Evolutionary conservation across 2,797 vertebrate genomes (phyloP), one percentile per base, ranked within the genome.

Genomic region (Lithobates pipiens): DNA sequence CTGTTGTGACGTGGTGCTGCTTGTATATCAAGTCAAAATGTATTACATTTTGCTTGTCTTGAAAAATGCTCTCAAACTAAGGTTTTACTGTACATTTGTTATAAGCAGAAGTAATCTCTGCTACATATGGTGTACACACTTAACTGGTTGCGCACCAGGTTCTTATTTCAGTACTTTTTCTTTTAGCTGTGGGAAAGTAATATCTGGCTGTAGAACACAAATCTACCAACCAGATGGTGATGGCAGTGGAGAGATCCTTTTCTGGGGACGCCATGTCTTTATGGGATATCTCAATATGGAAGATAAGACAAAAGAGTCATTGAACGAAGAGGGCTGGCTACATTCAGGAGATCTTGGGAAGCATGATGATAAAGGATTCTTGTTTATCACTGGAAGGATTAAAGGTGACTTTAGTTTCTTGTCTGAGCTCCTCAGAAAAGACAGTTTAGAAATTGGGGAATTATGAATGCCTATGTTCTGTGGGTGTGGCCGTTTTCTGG

Each of bases 271-370:
- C 0, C 97, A 99, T n/a, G 10, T 99, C 88, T 99, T 99, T 92
- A 99, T 99, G 98, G 98, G 98, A 36, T 99, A 99, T 88, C 91
- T 99, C 88, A 96, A 96, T 88, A 96, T 93, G 93, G 90, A 95
- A 0, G 96, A 96, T 0, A 96, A 95, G 83, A 99, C 96, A 0
- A 88, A 73, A 83, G 97, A 99, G 88, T 93, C 93, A 0, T 88
- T 99, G 0, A 96, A 98, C 2, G 77, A 92, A 0, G 96, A 97
- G 0, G 98, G 97, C 65, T 99, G 98, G 98, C 94, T 99, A 80
- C 98, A 96, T 88, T 98, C 97, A 0, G 98, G 98, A 0, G 98
- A 99, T 90, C 92, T 99, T 63, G 98, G 98, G 36, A 96, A 93
- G 76, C 89, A 95, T 0, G 97, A 99, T 71, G 1, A 90, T 1